Conservation (phyloP, 1,140 invertebrate genomes). For the Drosophila asahinai region DNA sequence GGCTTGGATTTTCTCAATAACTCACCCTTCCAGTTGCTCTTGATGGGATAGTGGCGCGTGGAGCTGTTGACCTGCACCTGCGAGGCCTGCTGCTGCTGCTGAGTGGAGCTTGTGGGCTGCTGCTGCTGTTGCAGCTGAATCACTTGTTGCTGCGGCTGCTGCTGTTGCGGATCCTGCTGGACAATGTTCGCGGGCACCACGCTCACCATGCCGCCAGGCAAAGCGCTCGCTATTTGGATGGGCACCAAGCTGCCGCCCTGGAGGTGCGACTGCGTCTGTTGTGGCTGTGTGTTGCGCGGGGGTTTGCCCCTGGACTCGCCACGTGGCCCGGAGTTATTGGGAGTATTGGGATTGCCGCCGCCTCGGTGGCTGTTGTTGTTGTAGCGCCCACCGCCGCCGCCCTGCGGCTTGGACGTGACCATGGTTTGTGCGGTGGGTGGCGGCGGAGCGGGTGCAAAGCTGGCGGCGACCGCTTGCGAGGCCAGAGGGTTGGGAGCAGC, state of each 20-base stretch:
- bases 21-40: slow-evolving; percentile 68
- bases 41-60: slow-evolving; percentile 71
- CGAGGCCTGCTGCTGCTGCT: slow-evolving; percentile 42
- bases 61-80: slow-evolving; percentile 42
- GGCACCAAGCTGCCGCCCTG: slow-evolving; percentile 66
- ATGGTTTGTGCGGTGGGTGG: slow-evolving; percentile 72
- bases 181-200: slow-evolving; percentile 70
- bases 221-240: slow-evolving; percentile 60
- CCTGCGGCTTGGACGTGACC: slow-evolving; percentile 73
- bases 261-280: slow-evolving; percentile 60
- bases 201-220: slow-evolving; percentile 70
- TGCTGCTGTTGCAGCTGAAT: slow-evolving; percentile 57
- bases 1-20: not conserved
- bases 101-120: slow-evolving; percentile 31
- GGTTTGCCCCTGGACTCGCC: slow-evolving; percentile 68
- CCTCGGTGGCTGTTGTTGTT: slow-evolving; percentile 71
- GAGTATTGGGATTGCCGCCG: slow-evolving; percentile 57
- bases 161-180: slow-evolving; percentile 48
- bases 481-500: slow-evolving; percentile 91
- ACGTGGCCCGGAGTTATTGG: slow-evolving; percentile 58
- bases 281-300: slow-evolving; percentile 55
- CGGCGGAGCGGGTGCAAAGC: slow-evolving; percentile 83
- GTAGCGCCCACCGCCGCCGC: slow-evolving; percentile 70
- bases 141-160: slow-evolving; percentile 43
- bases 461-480: slow-evolving; percentile 88